A percentile compares a stretch with the other conserved stretches of the same genome.
These are phyloP conservation scores for Pseudochromis fuscus DNA, from an alignment of 2,797 vertebrate genomes.

Conservation along the genomic window DNA sequence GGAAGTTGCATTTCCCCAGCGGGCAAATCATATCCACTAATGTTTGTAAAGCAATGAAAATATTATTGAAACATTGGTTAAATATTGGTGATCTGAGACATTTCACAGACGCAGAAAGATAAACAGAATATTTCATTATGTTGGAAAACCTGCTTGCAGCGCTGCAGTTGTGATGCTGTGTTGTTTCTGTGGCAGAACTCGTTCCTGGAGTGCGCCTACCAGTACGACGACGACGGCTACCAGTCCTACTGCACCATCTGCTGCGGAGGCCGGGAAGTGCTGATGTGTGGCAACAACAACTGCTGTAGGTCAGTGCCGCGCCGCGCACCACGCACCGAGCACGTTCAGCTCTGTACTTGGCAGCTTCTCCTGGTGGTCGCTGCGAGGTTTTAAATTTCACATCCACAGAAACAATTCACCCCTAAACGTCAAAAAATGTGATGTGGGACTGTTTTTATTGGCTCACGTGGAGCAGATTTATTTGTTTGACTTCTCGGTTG, in stretches of 20 bases:
- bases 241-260: constrained; percentile 98
- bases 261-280: constrained; percentile 94
- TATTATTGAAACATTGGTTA: neutral
- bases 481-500: constrained; percentile 38
- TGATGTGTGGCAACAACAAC: constrained; percentile 94
- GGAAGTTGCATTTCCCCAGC: neutral
- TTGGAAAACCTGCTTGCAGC: neutral
- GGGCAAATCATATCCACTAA: neutral
- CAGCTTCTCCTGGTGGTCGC: constrained; percentile 21
- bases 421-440: constrained; percentile 27
- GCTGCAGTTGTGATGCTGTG: constrained; percentile 17
- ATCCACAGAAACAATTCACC: constrained; percentile 41
- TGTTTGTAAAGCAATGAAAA: constrained; percentile 1
- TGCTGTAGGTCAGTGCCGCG: constrained; percentile 95
- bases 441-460: constrained; percentile 29
- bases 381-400: constrained; percentile 51
- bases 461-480: constrained; percentile 34
- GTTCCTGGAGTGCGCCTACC: constrained; percentile 96
- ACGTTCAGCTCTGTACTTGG: too few species aligned
- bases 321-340: too few species aligned
- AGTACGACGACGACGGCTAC: constrained; percentile 96
- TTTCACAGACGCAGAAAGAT: neutral
- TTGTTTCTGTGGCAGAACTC: constrained; percentile 87
- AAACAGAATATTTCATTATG: neutral
- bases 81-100: neutral